phyloP scores from a whole-genome alignment of 92 coral and sea anemone genomes.

The Plumapathes pennacea region DNA sequence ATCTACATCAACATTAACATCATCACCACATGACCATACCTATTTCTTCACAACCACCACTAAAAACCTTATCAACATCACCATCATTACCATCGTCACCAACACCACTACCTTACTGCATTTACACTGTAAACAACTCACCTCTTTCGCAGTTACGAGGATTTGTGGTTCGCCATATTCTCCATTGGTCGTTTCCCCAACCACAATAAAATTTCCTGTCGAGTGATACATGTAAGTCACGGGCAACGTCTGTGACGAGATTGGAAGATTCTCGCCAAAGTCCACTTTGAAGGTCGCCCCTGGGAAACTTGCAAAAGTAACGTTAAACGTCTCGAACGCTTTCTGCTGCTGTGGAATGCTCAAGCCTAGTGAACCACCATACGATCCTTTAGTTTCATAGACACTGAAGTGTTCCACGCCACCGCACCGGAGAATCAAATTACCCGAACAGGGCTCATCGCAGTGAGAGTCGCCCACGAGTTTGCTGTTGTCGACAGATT shows the following conservation, averaged over 20 bases:
- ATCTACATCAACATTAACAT: neutral
- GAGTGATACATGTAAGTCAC: constrained; percentile 33
- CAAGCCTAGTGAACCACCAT: constrained; percentile 32
- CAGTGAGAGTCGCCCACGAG: constrained; percentile 49
- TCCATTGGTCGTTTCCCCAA: constrained; percentile 19
- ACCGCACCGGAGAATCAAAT: constrained; percentile 66
- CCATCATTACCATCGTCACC: neutral
- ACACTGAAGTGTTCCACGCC: constrained; percentile 59
- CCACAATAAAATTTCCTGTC: constrained; percentile 11
- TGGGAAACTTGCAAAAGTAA: constrained; percentile 34
- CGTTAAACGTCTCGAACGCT: constrained; percentile 34
- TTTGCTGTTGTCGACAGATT: constrained; percentile 9
- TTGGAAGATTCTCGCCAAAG: constrained; percentile 59
- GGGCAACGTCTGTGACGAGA: constrained; percentile 3
- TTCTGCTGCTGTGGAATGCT: constrained; percentile 44
- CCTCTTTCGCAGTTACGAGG: neutral
- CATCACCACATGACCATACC: too few species aligned
- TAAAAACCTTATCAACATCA: neutral
- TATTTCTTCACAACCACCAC: too few species aligned
- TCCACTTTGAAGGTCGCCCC: constrained; percentile 44
- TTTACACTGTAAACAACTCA: neutral
- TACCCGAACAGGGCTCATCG: constrained; percentile 71
- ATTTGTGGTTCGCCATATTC: constrained; percentile 38
- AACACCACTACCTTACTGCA: too few species aligned
- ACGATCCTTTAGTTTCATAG: constrained; percentile 53